phyloP scores from a whole-genome alignment of 2,888 invertebrate genomes.

The Drosophila falleni region DNA sequence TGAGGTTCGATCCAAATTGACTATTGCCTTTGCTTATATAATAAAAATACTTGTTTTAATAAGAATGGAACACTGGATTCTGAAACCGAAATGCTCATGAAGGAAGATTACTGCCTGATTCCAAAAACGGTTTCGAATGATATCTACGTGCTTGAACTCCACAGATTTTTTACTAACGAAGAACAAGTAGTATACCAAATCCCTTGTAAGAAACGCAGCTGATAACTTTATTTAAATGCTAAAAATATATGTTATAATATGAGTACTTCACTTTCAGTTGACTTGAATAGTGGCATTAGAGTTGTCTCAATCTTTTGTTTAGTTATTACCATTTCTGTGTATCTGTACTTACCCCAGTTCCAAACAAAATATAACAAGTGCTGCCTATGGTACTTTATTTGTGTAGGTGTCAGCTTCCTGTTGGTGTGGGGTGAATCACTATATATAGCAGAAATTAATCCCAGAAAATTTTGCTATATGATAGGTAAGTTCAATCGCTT shows the following conservation, averaged over 20 bases:
- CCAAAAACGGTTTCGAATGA: not conserved
- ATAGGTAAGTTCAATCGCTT: not conserved
- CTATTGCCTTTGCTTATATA: not conserved
- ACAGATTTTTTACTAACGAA: not conserved
- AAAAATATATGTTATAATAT: not conserved
- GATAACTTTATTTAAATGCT: not conserved
- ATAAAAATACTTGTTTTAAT: not conserved
- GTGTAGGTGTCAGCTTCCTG: slow-evolving; percentile 7
- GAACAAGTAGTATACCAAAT: too few relatives aligned
- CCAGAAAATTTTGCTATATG: not conserved
- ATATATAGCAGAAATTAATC: too few relatives aligned
- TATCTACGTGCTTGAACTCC: not conserved
- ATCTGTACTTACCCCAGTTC: slow-evolving; percentile 17
- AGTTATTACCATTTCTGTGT: slow-evolving; percentile 87
- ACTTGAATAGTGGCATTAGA: slow-evolving; percentile 81
- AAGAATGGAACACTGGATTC: slow-evolving; percentile 13
- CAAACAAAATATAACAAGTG: not conserved
- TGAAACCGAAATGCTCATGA: not conserved
- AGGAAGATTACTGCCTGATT: slow-evolving; percentile 10
- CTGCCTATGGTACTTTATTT: slow-evolving; percentile 11
- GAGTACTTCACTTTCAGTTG: slow-evolving; percentile 86
- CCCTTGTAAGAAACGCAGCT: not conserved
- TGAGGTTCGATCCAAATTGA: slow-evolving; percentile 12
- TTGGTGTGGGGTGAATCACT: not conserved
- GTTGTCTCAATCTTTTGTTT: slow-evolving; percentile 89